These are phyloP conservation scores for Coenonympha arcania DNA, from an alignment of 2,888 invertebrate species.

Conservation along the genomic window DNA sequence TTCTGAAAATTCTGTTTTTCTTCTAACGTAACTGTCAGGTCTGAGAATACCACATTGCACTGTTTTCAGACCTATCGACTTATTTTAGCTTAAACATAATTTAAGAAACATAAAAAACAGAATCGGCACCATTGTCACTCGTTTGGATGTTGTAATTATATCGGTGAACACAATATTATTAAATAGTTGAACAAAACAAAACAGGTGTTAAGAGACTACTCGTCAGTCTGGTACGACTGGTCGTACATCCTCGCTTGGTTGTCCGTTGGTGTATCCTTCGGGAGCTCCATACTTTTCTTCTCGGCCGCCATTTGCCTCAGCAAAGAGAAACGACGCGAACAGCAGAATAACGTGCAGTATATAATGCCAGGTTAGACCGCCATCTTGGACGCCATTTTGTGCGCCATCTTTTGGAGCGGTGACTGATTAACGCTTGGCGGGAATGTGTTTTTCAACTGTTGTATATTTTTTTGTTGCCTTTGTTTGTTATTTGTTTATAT, in stretches of 20 bases:
- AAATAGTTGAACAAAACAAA: slow-evolving; percentile 23
- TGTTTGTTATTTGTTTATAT: background rate
- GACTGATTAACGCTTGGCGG: slow-evolving; percentile 62
- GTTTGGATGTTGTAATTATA: no score
- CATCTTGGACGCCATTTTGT: slow-evolving; percentile 50
- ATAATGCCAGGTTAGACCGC: slow-evolving; percentile 87
- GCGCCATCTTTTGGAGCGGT: slow-evolving; percentile 29
- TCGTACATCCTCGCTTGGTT: slow-evolving; percentile 90
- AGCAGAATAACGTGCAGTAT: slow-evolving; percentile 87
- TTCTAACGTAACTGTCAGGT: no score
- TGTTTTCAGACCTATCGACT: no score
- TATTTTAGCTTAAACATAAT: no score
- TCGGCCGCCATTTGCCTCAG: slow-evolving; percentile 84
- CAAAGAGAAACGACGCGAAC: slow-evolving; percentile 82
- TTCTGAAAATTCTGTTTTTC: no score
- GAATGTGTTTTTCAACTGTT: slow-evolving; percentile 29
- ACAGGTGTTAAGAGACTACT: slow-evolving; percentile 82
- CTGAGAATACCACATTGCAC: no score
- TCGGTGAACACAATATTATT: no score
- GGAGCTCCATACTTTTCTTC: slow-evolving; percentile 84
- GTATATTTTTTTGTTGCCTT: slow-evolving; percentile 21
- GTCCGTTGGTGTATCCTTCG: slow-evolving; percentile 82
- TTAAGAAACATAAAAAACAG: no score
- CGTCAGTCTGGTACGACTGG: slow-evolving; percentile 86
- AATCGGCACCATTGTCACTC: no score